phyloP scores from a whole-genome alignment of 2,797 vertebrate species.

The Synaphobranchus kaupii region DNA sequence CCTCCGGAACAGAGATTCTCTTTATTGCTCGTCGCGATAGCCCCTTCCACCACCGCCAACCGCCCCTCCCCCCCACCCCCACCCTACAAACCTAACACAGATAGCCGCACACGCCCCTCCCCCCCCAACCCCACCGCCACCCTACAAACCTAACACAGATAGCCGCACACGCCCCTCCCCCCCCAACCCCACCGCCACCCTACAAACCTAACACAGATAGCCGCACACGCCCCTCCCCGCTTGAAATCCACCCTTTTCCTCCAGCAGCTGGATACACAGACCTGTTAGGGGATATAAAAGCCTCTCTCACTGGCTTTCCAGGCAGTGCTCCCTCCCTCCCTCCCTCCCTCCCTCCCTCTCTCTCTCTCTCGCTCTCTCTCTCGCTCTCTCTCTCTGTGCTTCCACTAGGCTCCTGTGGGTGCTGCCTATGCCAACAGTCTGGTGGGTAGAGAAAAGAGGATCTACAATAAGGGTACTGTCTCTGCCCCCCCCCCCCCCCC shows the following conservation, averaged over 20 bases:
- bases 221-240: constrained; percentile 35
- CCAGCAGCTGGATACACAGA: constrained; percentile 51
- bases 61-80: constrained; percentile 31
- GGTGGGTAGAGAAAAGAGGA: constrained; percentile 9
- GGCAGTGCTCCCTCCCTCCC: constrained; percentile 35
- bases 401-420: constrained; percentile 35
- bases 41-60: constrained; percentile 23
- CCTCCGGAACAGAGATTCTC: constrained; percentile 40
- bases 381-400: background rate
- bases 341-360: constrained; percentile 36
- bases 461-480: constrained; percentile 20
- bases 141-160: too few species aligned
- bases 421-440: constrained; percentile 22
- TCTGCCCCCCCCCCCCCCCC: background rate
- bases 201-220: constrained; percentile 15
- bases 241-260: constrained; percentile 38
- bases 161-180: background rate
- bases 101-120: constrained; percentile 36
- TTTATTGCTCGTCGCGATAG: constrained; percentile 39
- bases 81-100: constrained; percentile 3
- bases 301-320: constrained; percentile 40
- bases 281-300: constrained; percentile 48
- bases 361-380: background rate
- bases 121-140: too few species aligned
- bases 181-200: background rate